Evolutionary conservation across 2,113 vertebrate species (phyloP).

Genomic region (Agelaius phoeniceus): DNA sequence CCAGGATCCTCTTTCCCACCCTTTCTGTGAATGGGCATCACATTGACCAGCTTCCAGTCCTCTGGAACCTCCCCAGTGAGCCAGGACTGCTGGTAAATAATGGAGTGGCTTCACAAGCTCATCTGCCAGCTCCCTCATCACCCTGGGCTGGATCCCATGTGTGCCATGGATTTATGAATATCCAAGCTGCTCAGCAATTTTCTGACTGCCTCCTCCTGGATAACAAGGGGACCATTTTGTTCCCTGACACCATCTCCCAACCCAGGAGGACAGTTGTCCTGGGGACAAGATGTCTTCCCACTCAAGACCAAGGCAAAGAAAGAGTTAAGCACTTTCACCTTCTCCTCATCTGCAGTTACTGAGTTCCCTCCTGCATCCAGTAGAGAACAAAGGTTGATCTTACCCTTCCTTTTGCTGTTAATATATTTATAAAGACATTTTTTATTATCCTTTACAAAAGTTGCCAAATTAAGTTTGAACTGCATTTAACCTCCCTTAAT

Average conservation of each 20-base stretch:
- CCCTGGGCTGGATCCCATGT: not conserved
- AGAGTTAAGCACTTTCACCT: accelerated
- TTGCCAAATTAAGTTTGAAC: not conserved
- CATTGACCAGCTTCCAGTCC: not conserved
- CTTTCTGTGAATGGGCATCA: not conserved
- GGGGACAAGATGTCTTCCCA: not conserved
- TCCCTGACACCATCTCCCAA: not conserved
- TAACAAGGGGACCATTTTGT: not conserved
- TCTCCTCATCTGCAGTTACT: not conserved
- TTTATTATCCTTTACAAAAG: not conserved
- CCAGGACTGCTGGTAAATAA: not conserved
- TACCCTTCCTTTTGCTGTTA: not conserved
- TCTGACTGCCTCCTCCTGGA: not conserved
- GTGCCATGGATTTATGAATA: too few species aligned
- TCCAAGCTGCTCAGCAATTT: not conserved
- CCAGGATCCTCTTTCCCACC: not conserved
- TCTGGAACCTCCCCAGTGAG: not conserved
- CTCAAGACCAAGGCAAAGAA: not conserved
- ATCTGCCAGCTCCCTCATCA: not conserved
- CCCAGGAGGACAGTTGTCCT: not conserved
- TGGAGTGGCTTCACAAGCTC: accelerated
- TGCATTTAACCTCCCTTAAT: not conserved
- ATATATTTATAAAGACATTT: not conserved
- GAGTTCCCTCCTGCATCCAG: not conserved
- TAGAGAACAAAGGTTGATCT: not conserved